Evolutionary conservation across 1,140 invertebrate genomes (phyloP), one percentile per base, ranked within the genome.

Genomic region (Megalopta genalis): DNA sequence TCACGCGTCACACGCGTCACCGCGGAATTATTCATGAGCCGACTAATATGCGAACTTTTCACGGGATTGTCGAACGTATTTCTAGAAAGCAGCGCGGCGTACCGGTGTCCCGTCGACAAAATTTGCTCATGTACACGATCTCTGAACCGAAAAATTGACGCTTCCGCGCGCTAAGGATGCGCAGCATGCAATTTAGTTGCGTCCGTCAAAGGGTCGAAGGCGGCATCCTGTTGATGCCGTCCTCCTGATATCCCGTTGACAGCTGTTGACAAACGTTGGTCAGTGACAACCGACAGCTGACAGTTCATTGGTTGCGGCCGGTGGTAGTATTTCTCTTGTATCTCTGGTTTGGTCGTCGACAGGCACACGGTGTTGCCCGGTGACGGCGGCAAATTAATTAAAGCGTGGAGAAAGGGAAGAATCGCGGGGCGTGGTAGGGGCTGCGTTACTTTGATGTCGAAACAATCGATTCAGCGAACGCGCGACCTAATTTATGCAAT

Each of bases 211-310:
- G 32, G 54, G 23, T 21, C 23, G 65, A 68, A 60, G 25, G 23
- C 23, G 52, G 52, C 63, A 32, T 18, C 21, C 64, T 21, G 74
- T 69, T 39, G 74, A 69, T 42, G 14, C 27, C 72, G 32, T 39
- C 0, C 25, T 21, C 18, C 52, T 59, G 67, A 70, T 62, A 46
- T 62, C 69, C 18, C 59, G 70, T 63, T 72, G 70, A 63, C 70
- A 63, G 25, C 70, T 32, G 65, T 21, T 69, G 54, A 69, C 57
- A 77, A 69, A 69, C 66, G 74, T 69, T 49, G 74, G 74, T 59
- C 37, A 75, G 49, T 21, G 52, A 77, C 54, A 77, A 77, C 74
- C 25, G 74, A 69, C 74, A 62, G 74, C 27, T 77, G 74, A 77
- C 74, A 25, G 74, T 62, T 25, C 37, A 67, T 76, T 57, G 74